Base-by-base conservation (phyloP, 92 coral and sea anemone species). In the Chrysogorgia sp. region DNA sequence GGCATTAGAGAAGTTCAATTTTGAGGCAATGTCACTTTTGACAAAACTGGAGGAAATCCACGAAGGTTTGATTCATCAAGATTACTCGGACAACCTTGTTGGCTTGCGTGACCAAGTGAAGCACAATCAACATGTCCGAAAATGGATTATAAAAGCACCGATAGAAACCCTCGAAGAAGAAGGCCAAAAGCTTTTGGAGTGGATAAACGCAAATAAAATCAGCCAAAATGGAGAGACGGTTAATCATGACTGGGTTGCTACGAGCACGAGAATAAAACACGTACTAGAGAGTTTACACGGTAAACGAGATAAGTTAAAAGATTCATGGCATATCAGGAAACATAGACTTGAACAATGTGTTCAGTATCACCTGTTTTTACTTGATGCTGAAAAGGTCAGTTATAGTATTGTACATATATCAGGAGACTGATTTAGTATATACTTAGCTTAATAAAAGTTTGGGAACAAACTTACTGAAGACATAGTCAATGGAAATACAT, bases 141-240 rank as follows among this genome's bases (percentile, higher is more conserved):
- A 94, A 63, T 94, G 98, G 98, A 94, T 94, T 1, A 88, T 94
- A 50, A 94, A 94, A 75, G 98, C 98, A 10, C 98, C 98, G 0
- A 93, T 94, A 40, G 98, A 94, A 76, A 84, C 88, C 0, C 87
- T 94, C 10, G 96, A 94, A 53, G 88, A 91, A 55, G 98, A 94
- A 63, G 98, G 98, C 12, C 86, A 90, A n/a, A 87, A 89, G 75
- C 80, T 94, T 17, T 86, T 90, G 34, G 86, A 66, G 28, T 79
- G 84, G 58, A 78, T 94, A 7, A 72, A 37, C 6, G 79, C 53
- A 23, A 72, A 56, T 55, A 84, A 88, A 79, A 79, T 83, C 35
- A 96, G 90, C 33, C 82, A 82, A 28, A 82, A 80, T 77, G 92
- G 86, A 10, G 92, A 89, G 6, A 84, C 65, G 10, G 90, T 70